Percentiles rank a stretch among this genome's conserved stretches.
Evolutionary conservation across 2,113 vertebrate species (phyloP).

Genomic region (Sisor rabdophorus): DNA sequence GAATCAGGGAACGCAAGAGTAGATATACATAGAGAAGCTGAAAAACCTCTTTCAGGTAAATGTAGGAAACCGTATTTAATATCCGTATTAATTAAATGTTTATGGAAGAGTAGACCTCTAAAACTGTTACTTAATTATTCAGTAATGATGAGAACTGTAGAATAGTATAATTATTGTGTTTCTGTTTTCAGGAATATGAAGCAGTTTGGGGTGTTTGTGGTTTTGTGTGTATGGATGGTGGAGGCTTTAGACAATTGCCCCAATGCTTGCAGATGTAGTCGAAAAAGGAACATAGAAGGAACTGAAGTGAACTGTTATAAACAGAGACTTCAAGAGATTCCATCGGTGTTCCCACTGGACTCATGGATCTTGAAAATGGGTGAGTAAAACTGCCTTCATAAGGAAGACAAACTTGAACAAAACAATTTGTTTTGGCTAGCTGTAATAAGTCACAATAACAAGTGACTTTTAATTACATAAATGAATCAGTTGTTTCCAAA

Average conservation of each 20-base stretch:
- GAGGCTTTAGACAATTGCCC: slow-evolving; percentile 58
- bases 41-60: slow-evolving; percentile 27
- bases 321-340: slow-evolving; percentile 59
- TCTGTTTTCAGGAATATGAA: slow-evolving; percentile 48
- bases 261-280: slow-evolving; percentile 60
- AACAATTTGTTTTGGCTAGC: too few species aligned
- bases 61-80: neutral
- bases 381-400: slow-evolving; percentile 37
- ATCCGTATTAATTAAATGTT: slow-evolving; percentile 14
- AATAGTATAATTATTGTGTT: neutral
- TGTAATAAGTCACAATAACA: too few species aligned
- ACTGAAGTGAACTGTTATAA: slow-evolving; percentile 70
- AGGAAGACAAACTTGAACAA: neutral
- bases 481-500: too few species aligned
- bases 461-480: too few species aligned
- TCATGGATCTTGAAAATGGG: slow-evolving; percentile 70
- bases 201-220: slow-evolving; percentile 37
- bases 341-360: slow-evolving; percentile 62
- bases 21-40: neutral
- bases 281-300: slow-evolving; percentile 52
- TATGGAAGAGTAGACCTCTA: slow-evolving; percentile 3
- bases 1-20: neutral
- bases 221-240: slow-evolving; percentile 46
- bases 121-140: neutral
- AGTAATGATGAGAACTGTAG: neutral